Evolutionary conservation across 2,113 vertebrate genomes (phyloP).

Genomic region (Anthoscopus minutus): DNA sequence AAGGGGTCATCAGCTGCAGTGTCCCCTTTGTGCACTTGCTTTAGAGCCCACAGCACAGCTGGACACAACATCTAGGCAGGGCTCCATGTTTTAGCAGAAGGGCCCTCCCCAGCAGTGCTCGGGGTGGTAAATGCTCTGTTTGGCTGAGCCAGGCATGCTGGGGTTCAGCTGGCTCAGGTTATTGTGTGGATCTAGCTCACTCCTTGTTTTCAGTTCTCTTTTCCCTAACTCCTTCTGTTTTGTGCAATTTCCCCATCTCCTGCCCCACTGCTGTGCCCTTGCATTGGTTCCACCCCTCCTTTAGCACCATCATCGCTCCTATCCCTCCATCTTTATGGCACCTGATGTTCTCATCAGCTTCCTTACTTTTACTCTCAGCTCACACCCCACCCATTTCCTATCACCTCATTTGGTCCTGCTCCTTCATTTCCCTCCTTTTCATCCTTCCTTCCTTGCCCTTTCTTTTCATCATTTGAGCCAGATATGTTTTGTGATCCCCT

Average conservation of each 20-base stretch:
- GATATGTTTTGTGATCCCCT: neutral
- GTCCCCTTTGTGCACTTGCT: neutral
- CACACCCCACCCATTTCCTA: neutral
- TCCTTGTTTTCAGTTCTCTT: neutral
- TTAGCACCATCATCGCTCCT: neutral
- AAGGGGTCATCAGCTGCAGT: neutral
- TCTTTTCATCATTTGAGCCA: neutral
- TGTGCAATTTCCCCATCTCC: neutral
- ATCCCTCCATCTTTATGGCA: neutral
- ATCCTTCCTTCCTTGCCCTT: neutral
- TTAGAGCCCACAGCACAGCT: neutral
- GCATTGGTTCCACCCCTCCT: neutral
- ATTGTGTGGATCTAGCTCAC: neutral
- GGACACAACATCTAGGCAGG: neutral
- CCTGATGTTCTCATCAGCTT: neutral
- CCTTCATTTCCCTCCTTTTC: neutral
- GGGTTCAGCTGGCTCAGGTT: neutral
- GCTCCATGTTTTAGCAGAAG: neutral
- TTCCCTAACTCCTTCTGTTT: neutral
- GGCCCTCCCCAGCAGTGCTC: neutral
- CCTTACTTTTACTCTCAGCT: neutral
- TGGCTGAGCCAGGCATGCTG: accelerated
- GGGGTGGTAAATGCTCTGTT: neutral
- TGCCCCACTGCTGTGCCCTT: neutral
- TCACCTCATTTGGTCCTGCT: neutral